Evolutionary conservation across 1,140 invertebrate genomes (phyloP).

Genomic region (Drosophila sechellia): DNA sequence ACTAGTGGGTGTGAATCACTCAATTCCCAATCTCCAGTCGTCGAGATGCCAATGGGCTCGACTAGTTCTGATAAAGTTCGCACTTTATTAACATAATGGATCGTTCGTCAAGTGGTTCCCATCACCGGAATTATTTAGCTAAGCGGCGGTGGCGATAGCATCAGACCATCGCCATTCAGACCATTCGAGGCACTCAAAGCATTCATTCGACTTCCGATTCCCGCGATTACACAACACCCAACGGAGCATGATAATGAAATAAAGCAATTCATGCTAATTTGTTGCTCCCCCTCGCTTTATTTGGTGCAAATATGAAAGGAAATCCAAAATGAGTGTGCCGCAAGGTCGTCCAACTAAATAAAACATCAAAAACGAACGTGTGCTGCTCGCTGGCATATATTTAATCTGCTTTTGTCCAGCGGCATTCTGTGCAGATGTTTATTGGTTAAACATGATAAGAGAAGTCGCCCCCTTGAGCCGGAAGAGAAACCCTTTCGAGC

Average conservation of each 20-base stretch:
- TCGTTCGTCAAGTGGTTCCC: constrained; percentile 2
- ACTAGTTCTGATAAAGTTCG: constrained; percentile 17
- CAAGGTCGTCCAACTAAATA: constrained; percentile 66
- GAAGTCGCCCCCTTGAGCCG: neutral
- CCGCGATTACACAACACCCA: constrained; percentile 61
- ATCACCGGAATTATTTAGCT: constrained; percentile 33
- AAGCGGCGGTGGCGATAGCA: constrained; percentile 38
- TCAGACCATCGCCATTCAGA: constrained; percentile 29
- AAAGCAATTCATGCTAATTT: constrained; percentile 55
- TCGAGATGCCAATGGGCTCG: too few relatives aligned
- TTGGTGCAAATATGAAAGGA: constrained; percentile 60
- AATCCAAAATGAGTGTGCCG: constrained; percentile 54
- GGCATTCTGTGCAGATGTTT: constrained; percentile 17
- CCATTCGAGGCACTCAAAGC: constrained; percentile 10
- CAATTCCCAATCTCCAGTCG: constrained; percentile 30
- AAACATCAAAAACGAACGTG: constrained; percentile 17
- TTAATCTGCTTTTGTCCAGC: constrained; percentile 24
- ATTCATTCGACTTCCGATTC: constrained; percentile 52
- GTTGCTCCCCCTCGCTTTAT: constrained; percentile 20
- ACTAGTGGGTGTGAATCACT: constrained; percentile 53
- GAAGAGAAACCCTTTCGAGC: neutral
- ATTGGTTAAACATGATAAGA: constrained; percentile 12
- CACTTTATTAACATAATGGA: constrained; percentile 41
- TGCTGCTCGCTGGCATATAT: constrained; percentile 27
- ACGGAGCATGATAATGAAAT: constrained; percentile 47